These are phyloP conservation scores for Cheilinus undulatus DNA, from an alignment of 2,113 vertebrate genomes.

Conservation along the genomic window DNA sequence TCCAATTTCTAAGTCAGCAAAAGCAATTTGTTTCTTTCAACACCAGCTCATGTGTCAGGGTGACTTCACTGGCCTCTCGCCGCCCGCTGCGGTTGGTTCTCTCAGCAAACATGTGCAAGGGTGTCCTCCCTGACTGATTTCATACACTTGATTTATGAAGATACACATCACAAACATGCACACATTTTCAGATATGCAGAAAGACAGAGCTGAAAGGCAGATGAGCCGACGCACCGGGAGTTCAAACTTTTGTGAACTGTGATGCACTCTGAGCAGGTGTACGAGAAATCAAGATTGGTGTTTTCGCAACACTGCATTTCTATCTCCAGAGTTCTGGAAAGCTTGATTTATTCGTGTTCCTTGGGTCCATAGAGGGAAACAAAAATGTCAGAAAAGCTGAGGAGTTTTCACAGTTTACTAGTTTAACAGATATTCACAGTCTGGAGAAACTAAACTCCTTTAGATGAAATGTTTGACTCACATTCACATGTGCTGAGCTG, in stretches of 20 bases:
- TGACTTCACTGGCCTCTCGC: constrained; percentile 55
- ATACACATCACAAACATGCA: background rate
- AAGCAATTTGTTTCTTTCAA: constrained; percentile 66
- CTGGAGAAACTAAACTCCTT: constrained; percentile 19
- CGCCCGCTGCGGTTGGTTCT: constrained; percentile 22
- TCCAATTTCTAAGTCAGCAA: constrained; percentile 47
- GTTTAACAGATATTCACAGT: constrained; percentile 7
- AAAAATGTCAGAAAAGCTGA: constrained; percentile 34
- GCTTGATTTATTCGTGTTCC: constrained; percentile 39
- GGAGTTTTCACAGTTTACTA: constrained; percentile 36
- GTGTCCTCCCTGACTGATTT: constrained; percentile 20
- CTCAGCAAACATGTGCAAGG: constrained; percentile 15
- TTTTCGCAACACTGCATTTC: constrained; percentile 51
- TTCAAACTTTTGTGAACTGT: constrained; percentile 47
- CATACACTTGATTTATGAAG: background rate
- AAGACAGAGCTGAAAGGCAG: background rate
- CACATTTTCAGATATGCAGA: background rate
- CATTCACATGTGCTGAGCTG: constrained; percentile 19
- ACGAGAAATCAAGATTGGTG: constrained; percentile 46
- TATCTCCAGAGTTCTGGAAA: constrained; percentile 49
- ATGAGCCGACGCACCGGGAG: background rate
- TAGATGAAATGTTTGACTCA: constrained; percentile 34
- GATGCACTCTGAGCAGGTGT: constrained; percentile 51
- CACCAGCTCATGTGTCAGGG: constrained; percentile 54
- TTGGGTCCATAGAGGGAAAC: constrained; percentile 23